Evolutionary conservation across 2,113 vertebrate species (phyloP), one percentile per base, ranked within the genome.

Genomic region (Toxotes chatareus): DNA sequence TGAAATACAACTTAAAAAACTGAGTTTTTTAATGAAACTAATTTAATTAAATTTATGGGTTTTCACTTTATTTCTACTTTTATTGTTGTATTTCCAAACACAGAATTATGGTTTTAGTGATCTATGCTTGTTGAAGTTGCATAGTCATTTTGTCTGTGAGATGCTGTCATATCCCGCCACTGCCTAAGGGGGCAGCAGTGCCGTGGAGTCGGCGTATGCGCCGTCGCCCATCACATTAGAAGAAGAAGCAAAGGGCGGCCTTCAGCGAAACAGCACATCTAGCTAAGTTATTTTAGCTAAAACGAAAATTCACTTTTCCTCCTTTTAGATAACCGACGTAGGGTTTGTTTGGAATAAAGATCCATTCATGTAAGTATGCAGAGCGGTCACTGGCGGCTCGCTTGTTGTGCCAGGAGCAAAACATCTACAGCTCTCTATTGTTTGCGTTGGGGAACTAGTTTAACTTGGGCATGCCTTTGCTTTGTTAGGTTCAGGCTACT

Each of bases 371-470:
- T 94, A 61, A 93, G 93, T 94, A 80, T 14, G 23, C 4, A 8
- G 19, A 3, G 12, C 10, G 10, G 36, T 6, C 3, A 19, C 5
- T 17, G 46, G 67, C 47, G 0, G 23, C 11, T 44, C 7, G 7
- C 27, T 0, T 9, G 7, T 61, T 27, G 56, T 40, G 16, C 8
- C 34, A 27, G 17, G 31, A 72, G 62, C 63, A 79, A 46, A 65
- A 83, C 57, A 56, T 76, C 12, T 76, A 49, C 40, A 65, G 46
- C 19, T 86, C 79, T 86, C 88, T 89, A 86, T 93, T 93, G 93
- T 93, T 90, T 91, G 85, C 89, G 80, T 76, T 88, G 75, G 75
- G 73, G 78, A 92, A 93, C 85, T 88, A 91, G 85, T 92, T 93
- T 62, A 91, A 94, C 86, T 92, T 92, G 65, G 83, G 79, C 82